Base-by-base conservation (phyloP, 2,888 invertebrate species). In the Ophion slaviceki region DNA sequence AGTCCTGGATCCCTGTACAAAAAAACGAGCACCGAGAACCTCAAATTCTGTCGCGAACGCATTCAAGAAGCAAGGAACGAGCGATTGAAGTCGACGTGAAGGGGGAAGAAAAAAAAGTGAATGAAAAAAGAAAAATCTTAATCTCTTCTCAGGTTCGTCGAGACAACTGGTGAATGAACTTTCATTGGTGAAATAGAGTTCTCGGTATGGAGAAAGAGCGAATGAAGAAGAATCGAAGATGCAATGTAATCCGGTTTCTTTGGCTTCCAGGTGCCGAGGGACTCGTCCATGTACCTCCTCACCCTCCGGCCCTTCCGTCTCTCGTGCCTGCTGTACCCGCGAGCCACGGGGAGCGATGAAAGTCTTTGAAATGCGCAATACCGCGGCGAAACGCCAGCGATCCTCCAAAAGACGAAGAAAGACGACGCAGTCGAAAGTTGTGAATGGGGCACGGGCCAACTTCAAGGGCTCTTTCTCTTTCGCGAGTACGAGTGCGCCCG, bases 111-210 rank as follows among this genome's bases (percentile, higher is more conserved):
- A 47, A 64, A 78, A 68, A 28, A 47, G 17, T n/a, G 40, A 79
- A 78, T 40, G 67, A 36, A 75, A 53, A 79, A 24, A 40, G 6
- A 40, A 40, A 40, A 7, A 40, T 40, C 8, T 7, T 6, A 40
- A 40, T 40, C 7, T 40, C 62, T 20, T 61, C 4, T 24, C 6
- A 17, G 36, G 14, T 10, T 53, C 67, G 57, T 17, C 72, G 71
- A 64, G 79, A 75, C 83, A 75, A 84, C 53, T 80, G 83, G 79
- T 84, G 83, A 84, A 84, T 84, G 83, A 84, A 80, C 79, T 79
- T 80, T 70, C 68, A 68, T 76, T 76, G 53, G 82, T 36, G 61
- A 68, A 45, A 75, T 57, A 64, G 67, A 62, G 62, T 70, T 64
- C 62, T 62, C 64, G 20, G 64, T 76, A 53, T 53, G 64, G 32